Percentiles rank a stretch among this genome's conserved stretches.
These are phyloP conservation scores for Antechinus stuartii DNA, from an alignment of 2,113 vertebrate species.

Conservation along the genomic window DNA sequence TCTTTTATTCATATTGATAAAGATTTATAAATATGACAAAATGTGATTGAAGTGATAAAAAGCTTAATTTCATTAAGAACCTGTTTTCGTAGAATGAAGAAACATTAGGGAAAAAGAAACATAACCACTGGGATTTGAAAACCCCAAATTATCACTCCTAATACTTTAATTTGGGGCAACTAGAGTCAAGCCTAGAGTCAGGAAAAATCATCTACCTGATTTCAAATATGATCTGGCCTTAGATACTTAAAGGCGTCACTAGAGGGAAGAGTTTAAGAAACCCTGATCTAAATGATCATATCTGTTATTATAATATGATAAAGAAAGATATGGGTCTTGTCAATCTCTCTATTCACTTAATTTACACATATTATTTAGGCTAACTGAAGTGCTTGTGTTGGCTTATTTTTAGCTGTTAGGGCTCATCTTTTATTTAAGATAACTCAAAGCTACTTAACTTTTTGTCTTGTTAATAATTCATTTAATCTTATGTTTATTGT, in stretches of 20 bases:
- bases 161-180: neutral
- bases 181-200: neutral
- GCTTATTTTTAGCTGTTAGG: neutral
- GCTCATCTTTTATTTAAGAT: neutral
- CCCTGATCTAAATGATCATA: neutral
- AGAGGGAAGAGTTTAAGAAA: too few relatives aligned
- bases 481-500: neutral
- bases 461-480: neutral
- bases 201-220: neutral
- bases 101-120: neutral
- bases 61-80: slow-evolving; percentile 9
- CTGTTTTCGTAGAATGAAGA: neutral
- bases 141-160: neutral
- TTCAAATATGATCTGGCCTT: neutral
- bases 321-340: neutral
- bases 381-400: neutral
- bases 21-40: slow-evolving; percentile 7
- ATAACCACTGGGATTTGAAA: neutral
- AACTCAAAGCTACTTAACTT: neutral
- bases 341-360: neutral
- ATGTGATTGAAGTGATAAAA: neutral
- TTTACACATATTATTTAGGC: neutral
- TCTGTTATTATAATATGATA: neutral
- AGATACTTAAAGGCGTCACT: neutral
- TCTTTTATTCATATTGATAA: slow-evolving; percentile 6